Evolutionary conservation across 2,113 vertebrate species (phyloP).

Genomic region (Semicossyphus pulcher): DNA sequence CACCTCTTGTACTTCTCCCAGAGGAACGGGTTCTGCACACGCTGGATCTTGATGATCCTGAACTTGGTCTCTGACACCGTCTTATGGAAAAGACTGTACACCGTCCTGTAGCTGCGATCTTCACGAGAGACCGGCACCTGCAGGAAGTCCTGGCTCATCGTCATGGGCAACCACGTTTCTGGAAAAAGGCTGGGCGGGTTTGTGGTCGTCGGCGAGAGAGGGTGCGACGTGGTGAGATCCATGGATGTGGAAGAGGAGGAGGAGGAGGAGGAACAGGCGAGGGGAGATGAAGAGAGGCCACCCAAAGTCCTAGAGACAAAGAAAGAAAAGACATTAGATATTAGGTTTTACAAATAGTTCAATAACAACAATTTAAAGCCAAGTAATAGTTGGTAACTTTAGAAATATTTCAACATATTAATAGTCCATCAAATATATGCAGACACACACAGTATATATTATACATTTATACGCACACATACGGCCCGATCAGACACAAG

Average conservation of each 20-base stretch:
- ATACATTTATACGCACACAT: too few relatives aligned
- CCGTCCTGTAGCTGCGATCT: slow-evolving; percentile 96
- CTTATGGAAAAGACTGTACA: slow-evolving; percentile 99
- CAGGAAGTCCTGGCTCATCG: slow-evolving; percentile 94
- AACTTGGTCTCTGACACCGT: slow-evolving; percentile 98
- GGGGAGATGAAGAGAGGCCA: slow-evolving; percentile 79
- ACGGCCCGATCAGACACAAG: too few relatives aligned
- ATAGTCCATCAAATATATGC: too few relatives aligned
- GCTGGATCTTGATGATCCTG: slow-evolving; percentile 93
- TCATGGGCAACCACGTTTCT: slow-evolving; percentile 97
- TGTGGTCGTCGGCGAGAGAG: slow-evolving; percentile 85
- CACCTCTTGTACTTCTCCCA: slow-evolving; percentile 99
- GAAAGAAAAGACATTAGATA: slow-evolving; percentile 1
- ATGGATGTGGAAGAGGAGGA: slow-evolving; percentile 75
- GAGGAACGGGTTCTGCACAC: slow-evolving; percentile 98
- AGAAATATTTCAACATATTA: too few relatives aligned
- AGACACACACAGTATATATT: too few relatives aligned
- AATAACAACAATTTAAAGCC: too few relatives aligned
- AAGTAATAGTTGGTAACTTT: too few relatives aligned
- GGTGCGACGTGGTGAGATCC: slow-evolving; percentile 69
- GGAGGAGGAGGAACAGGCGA: slow-evolving; percentile 71
- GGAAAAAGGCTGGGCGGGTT: slow-evolving; percentile 91
- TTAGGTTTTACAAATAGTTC: too few relatives aligned
- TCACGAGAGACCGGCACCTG: slow-evolving; percentile 97
- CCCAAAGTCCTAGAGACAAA: slow-evolving; percentile 87